These are phyloP conservation scores for Lutjanus campechanus DNA, from an alignment of 2,797 vertebrate genomes.

Conservation along the genomic window DNA sequence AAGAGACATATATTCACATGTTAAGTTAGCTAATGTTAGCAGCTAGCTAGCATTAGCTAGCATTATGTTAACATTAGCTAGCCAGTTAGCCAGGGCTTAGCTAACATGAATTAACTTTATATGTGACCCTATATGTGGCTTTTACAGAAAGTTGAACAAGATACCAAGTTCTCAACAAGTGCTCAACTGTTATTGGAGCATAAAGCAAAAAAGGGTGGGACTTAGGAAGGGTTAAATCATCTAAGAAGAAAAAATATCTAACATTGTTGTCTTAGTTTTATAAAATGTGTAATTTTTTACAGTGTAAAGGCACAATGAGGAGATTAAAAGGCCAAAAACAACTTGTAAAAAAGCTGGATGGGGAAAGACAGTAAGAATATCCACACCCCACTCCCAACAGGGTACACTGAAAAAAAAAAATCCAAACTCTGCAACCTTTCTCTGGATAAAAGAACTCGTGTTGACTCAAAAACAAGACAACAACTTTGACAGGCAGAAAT, in stretches of 20 bases:
- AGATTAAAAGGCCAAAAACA: conserved; percentile 3
- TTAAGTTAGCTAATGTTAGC: too few species aligned
- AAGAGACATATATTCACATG: too few species aligned
- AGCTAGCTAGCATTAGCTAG: too few species aligned
- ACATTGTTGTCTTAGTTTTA: conserved; percentile 4
- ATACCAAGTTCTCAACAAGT: too few species aligned
- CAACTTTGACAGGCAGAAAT: background rate
- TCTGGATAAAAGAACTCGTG: conserved; percentile 4
- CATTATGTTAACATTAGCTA: too few species aligned
- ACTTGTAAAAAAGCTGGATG: background rate
- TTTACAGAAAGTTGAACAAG: too few species aligned
- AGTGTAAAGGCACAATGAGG: conserved; percentile 25
- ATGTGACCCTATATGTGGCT: too few species aligned
- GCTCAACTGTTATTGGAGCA: too few species aligned
- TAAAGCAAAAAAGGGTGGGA: too few species aligned
- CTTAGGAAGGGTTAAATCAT: background rate
- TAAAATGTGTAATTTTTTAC: background rate
- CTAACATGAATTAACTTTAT: too few species aligned
- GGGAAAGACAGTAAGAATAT: background rate
- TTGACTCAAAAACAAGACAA: conserved; percentile 12
- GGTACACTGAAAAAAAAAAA: background rate
- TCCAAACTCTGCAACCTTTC: background rate
- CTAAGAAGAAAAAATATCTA: background rate
- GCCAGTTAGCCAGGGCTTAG: too few species aligned
- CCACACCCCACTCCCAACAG: too few species aligned